These are phyloP conservation scores for Ciona savignyi DNA, from an alignment of 23 tunicate species.

Conservation along the genomic window DNA sequence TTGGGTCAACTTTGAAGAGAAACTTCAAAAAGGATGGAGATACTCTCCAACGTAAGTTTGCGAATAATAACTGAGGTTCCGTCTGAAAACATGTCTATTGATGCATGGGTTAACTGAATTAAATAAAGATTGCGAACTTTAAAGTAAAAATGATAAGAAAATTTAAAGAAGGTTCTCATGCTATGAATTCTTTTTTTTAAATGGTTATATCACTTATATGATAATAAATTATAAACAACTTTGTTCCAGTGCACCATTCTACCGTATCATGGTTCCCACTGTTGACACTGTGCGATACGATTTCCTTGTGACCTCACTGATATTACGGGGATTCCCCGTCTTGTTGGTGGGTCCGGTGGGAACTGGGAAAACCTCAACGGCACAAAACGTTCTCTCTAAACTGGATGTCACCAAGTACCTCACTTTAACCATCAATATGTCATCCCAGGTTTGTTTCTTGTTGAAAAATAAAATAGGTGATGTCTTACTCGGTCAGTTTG, in stretches of 20 bases:
- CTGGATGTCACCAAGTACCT: slow-evolving; percentile 61
- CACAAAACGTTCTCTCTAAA: slow-evolving; percentile 75
- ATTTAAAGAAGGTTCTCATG: no score
- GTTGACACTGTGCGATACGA: slow-evolving; percentile 92
- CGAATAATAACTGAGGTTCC: no score
- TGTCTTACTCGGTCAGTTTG: no score
- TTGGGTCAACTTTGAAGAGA: slow-evolving; percentile 93
- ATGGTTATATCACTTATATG: no score
- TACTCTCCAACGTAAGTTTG: slow-evolving; percentile 78
- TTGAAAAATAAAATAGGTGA: no score
- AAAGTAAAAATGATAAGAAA: no score
- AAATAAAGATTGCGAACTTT: no score
- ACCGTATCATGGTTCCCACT: slow-evolving; percentile 97
- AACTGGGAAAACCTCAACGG: slow-evolving; percentile 92
- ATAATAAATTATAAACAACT: background rate
- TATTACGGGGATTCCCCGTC: slow-evolving; percentile 59
- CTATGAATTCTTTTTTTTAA: background rate
- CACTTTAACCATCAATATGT: slow-evolving; percentile 84
- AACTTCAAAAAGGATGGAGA: slow-evolving; percentile 91
- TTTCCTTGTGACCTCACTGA: slow-evolving; percentile 69
- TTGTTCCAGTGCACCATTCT: slow-evolving; percentile 64
- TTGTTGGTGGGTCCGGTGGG: slow-evolving; percentile 92
- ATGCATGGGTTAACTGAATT: no score
- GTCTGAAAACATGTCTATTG: no score
- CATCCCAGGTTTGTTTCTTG: slow-evolving; percentile 97